These are phyloP conservation scores for Pomatorhinus ruficollis DNA, from an alignment of 2,113 vertebrate genomes.

Conservation along the genomic window DNA sequence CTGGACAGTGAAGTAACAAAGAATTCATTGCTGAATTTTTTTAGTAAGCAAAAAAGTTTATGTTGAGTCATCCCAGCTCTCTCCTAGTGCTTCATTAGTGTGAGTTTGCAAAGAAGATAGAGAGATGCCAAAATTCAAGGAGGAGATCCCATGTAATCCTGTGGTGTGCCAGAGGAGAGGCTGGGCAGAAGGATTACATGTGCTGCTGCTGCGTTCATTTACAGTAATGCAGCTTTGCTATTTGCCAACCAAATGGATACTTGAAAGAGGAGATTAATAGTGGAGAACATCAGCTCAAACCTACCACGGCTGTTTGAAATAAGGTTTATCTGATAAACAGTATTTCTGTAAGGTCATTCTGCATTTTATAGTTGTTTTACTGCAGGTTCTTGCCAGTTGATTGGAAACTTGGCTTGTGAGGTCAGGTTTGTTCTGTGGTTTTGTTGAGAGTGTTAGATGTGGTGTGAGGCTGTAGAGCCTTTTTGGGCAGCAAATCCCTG, in stretches of 20 bases:
- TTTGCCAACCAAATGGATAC: background rate
- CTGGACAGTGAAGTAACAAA: background rate
- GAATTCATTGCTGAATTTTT: background rate
- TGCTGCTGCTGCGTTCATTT: background rate
- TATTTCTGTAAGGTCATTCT: background rate
- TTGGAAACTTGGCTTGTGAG: background rate
- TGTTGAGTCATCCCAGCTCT: background rate
- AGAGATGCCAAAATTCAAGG: background rate
- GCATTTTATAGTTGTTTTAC: background rate
- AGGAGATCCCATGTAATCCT: background rate
- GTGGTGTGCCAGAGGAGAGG: background rate
- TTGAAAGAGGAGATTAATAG: background rate
- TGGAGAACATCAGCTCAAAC: background rate
- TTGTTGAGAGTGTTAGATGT: background rate
- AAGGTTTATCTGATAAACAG: background rate
- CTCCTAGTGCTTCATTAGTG: background rate
- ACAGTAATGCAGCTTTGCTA: background rate
- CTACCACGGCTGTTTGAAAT: background rate
- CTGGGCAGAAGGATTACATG: background rate
- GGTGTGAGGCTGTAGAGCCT: background rate
- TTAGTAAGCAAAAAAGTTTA: background rate
- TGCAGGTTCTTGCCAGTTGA: background rate
- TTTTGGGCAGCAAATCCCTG: background rate
- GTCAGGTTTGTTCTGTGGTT: background rate
- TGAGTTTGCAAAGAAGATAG: background rate